Conservation (phyloP, 2,113 vertebrate species). For the Maccullochella peelii region DNA sequence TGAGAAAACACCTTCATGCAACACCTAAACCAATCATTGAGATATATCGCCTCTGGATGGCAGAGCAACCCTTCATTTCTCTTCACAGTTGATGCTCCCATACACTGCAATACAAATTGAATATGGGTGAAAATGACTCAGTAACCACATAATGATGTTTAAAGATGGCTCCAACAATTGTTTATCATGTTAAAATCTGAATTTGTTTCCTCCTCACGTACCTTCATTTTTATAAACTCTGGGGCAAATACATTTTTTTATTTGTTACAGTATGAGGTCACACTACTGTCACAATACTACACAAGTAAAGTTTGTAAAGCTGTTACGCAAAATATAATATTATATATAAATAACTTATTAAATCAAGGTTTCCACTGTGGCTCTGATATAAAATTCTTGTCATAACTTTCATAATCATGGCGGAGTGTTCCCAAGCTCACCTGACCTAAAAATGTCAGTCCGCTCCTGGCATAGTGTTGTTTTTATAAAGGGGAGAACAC, state of each 20-base stretch:
- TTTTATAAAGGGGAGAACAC: neutral
- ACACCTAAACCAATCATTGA: neutral
- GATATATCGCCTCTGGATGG: neutral
- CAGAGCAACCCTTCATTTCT: neutral
- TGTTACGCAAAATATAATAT: constrained; percentile 10
- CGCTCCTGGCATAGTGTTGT: neutral
- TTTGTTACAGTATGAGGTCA: neutral
- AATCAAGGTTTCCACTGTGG: constrained; percentile 48
- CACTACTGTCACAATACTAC: neutral
- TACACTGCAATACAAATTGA: neutral
- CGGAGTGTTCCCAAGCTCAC: neutral
- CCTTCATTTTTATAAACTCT: neutral
- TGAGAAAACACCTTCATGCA: constrained; percentile 8
- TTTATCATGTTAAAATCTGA: neutral
- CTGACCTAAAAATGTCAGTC: constrained; percentile 15
- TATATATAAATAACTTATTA: neutral
- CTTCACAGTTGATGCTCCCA: neutral
- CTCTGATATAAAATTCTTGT: constrained; percentile 41
- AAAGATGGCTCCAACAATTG: neutral
- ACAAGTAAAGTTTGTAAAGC: neutral
- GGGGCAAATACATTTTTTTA: neutral
- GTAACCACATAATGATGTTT: neutral
- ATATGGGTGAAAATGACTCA: constrained; percentile 6
- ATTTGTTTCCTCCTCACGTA: neutral
- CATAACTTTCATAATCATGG: constrained; percentile 52